Conservation (phyloP, 2,113 vertebrate species). For the Empidonax traillii region DNA sequence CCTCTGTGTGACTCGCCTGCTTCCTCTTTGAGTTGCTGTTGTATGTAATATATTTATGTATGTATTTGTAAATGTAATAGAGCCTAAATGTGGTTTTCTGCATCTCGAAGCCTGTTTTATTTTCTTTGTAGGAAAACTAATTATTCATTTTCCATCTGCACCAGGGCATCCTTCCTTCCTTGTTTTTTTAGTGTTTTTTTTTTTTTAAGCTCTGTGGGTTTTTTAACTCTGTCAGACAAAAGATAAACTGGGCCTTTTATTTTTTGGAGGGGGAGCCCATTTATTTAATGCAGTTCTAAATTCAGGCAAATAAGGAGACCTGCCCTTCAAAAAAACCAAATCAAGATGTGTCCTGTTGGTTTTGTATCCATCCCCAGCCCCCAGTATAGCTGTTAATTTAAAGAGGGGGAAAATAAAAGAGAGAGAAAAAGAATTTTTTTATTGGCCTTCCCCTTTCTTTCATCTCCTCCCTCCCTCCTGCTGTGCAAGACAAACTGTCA, state of each 20-base stretch:
- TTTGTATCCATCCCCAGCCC: neutral
- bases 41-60: constrained; percentile 88
- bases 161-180: neutral
- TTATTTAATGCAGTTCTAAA: constrained; percentile 22
- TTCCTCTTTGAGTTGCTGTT: constrained; percentile 75
- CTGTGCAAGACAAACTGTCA: neutral
- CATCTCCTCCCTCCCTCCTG: neutral
- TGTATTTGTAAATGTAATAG: constrained; percentile 82
- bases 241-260: neutral
- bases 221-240: neutral
- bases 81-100: constrained; percentile 67
- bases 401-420: neutral
- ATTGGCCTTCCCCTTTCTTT: neutral
- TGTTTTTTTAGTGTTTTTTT: neutral
- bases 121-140: constrained; percentile 60
- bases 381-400: neutral
- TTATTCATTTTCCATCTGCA: constrained; percentile 2
- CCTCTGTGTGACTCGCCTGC: constrained; percentile 49
- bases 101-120: constrained; percentile 48
- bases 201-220: constrained; percentile 3
- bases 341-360: neutral
- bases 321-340: neutral
- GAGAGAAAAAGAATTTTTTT: neutral
- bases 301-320: neutral
- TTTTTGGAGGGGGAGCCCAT: neutral